Evolutionary conservation across 2,888 invertebrate species (phyloP).

Genomic region (Elgonia sp.): DNA sequence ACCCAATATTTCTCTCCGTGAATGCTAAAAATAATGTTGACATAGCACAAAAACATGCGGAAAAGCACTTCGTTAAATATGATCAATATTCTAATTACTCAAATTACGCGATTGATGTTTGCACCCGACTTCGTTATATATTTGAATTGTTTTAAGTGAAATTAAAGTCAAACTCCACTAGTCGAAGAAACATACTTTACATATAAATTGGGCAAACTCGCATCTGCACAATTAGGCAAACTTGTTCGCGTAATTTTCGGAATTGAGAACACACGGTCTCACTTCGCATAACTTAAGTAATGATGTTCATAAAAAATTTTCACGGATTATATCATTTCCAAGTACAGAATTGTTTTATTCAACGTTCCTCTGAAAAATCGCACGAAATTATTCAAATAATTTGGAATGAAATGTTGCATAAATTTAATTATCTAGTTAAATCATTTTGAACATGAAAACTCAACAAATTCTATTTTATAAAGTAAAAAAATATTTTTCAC

Average conservation of each 20-base stretch:
- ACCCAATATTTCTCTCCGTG: too few relatives aligned
- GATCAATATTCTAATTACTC: slow-evolving; percentile 44
- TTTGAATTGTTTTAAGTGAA: slow-evolving; percentile 46
- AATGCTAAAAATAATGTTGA: too few relatives aligned
- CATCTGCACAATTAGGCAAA: slow-evolving; percentile 42
- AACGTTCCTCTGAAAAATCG: too few relatives aligned
- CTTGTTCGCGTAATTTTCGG: slow-evolving; percentile 42
- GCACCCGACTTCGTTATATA: slow-evolving; percentile 16
- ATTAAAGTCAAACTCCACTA: slow-evolving; percentile 53
- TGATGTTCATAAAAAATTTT: background rate
- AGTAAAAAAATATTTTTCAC: too few relatives aligned
- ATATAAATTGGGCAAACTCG: slow-evolving; percentile 51
- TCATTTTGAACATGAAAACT: too few relatives aligned
- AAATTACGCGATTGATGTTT: slow-evolving; percentile 40
- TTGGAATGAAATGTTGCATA: too few relatives aligned
- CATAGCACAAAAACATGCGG: background rate
- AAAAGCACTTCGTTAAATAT: slow-evolving; percentile 2
- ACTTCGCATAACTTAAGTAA: slow-evolving; percentile 10
- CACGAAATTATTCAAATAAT: too few relatives aligned
- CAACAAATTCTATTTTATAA: too few relatives aligned
- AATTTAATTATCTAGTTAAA: too few relatives aligned
- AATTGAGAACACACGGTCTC: slow-evolving; percentile 20
- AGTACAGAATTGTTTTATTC: background rate
- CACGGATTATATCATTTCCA: background rate
- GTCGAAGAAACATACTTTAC: slow-evolving; percentile 49